Evolutionary conservation across 2,888 invertebrate genomes (phyloP).

Genomic region (Callinectes sapidus): DNA sequence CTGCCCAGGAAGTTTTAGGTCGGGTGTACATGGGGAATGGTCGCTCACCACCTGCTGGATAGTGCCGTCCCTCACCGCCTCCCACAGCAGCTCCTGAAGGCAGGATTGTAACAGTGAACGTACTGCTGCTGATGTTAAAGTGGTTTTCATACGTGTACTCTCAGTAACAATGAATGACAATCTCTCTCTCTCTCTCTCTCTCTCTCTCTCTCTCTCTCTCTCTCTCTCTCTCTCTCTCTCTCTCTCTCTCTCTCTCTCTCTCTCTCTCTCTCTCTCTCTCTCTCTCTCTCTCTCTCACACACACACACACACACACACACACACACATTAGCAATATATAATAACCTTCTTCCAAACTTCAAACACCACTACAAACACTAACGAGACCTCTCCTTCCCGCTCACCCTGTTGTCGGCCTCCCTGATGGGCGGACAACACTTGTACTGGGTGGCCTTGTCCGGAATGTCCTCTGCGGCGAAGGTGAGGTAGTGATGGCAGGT

Average conservation of each 20-base stretch:
- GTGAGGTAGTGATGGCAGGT: slow-evolving; percentile 86
- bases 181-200: neutral
- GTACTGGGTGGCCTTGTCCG: slow-evolving; percentile 81
- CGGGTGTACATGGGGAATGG: slow-evolving; percentile 83
- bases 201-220: no score
- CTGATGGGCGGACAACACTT: slow-evolving; percentile 86
- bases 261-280: no score
- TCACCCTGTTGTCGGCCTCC: slow-evolving; percentile 80
- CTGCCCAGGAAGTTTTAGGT: slow-evolving; percentile 78
- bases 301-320: no score
- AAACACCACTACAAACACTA: neutral
- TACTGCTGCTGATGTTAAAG: neutral
- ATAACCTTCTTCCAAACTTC: neutral
- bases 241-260: neutral
- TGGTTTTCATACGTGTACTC: neutral
- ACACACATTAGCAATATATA: neutral
- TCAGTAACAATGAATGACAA: neutral
- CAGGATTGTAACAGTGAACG: neutral
- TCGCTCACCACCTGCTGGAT: slow-evolving; percentile 83
- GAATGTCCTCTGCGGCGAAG: slow-evolving; percentile 81
- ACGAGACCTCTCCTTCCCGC: slow-evolving; percentile 13
- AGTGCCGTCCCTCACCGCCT: slow-evolving; percentile 79
- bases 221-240: neutral
- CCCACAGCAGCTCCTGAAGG: slow-evolving; percentile 81
- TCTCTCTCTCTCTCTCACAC: no score